Evolutionary conservation across 1,140 invertebrate genomes (phyloP), one percentile per base, ranked within the genome.

Genomic region (Popillia japonica): DNA sequence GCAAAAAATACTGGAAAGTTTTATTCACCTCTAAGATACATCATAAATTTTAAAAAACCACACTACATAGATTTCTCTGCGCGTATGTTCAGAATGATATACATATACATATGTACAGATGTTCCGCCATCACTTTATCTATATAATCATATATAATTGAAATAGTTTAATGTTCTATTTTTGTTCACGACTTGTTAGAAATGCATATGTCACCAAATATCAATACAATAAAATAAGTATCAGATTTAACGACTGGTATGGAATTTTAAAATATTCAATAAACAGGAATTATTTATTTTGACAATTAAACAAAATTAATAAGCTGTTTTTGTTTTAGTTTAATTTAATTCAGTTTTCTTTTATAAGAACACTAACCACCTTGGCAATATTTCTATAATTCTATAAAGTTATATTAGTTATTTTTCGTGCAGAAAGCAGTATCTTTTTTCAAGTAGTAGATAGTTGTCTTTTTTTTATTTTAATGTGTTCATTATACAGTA

Each of bases 311-410:
- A 27, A 76, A 76, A 76, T 76, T 76, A 76, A 76, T 76, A 11
- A 76, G 75, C 75, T 76, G 44, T 76, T 76, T 42, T 76, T 55
- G 44, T 76, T 76, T 76, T 48, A 20, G 14, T 76, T 76, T 76
- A 34, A 34, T 76, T 55, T 76, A 44, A 44, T 75, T 75, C 20
- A 48, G 11, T 76, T 76, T 76, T 22, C 20, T 76, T 76, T 48
- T 44, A 76, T 76, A 20, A 74, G 44, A 76, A 76, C 41, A 76
- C 75, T 76, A 76, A 76, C 75, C 75, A 76, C 75, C 75, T 76
- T 76, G 41, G 75, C 41, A 76, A 76, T 76, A 48, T 76, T 76
- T 74, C 72, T 44, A 74, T 44, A 74, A 74, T 14, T 74, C 72
- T 44, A 76, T 76, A 22, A 76, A 42, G 48, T 48, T 55, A 42